These are phyloP conservation scores for Drosophila quasianomalipes DNA, from an alignment of 2,888 invertebrate genomes.

Conservation along the genomic window DNA sequence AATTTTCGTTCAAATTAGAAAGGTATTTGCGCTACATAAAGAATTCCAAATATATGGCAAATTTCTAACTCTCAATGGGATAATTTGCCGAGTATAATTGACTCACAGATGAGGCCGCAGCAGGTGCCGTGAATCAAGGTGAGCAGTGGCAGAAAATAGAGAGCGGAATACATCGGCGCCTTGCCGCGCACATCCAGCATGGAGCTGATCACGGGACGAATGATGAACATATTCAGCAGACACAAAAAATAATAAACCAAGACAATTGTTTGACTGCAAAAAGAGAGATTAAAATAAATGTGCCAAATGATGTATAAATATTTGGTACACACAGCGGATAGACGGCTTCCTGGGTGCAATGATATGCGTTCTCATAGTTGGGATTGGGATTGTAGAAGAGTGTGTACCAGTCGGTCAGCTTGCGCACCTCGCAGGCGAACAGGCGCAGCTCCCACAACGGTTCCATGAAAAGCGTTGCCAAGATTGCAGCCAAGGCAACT, in stretches of 20 bases:
- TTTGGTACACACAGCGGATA: conserved; percentile 94
- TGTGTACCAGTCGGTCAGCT: conserved; percentile 98
- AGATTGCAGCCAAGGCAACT: conserved; percentile 90
- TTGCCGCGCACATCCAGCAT: conserved; percentile 90
- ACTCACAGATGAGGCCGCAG: conserved; percentile 95
- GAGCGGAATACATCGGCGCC: conserved; percentile 95
- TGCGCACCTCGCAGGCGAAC: conserved; percentile 91
- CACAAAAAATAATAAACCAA: conserved; percentile 95
- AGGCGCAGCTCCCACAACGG: conserved; percentile 92
- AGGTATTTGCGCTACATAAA: too few relatives aligned
- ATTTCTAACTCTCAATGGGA: neutral
- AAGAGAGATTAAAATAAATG: neutral
- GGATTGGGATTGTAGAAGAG: conserved; percentile 97
- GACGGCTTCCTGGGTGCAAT: conserved; percentile 99
- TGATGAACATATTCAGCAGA: conserved; percentile 91
- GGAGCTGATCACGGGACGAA: conserved; percentile 91
- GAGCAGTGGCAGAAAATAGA: conserved; percentile 96
- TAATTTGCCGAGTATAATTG: neutral
- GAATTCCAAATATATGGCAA: neutral
- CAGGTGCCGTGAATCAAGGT: conserved; percentile 94
- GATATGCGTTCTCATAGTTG: conserved; percentile 89
- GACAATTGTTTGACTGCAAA: conserved; percentile 94
- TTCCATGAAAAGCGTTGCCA: conserved; percentile 92
- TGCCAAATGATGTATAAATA: neutral
- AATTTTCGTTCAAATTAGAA: too few relatives aligned